phyloP scores from a whole-genome alignment of 2,113 vertebrate species.

The Phocoena sinus region DNA sequence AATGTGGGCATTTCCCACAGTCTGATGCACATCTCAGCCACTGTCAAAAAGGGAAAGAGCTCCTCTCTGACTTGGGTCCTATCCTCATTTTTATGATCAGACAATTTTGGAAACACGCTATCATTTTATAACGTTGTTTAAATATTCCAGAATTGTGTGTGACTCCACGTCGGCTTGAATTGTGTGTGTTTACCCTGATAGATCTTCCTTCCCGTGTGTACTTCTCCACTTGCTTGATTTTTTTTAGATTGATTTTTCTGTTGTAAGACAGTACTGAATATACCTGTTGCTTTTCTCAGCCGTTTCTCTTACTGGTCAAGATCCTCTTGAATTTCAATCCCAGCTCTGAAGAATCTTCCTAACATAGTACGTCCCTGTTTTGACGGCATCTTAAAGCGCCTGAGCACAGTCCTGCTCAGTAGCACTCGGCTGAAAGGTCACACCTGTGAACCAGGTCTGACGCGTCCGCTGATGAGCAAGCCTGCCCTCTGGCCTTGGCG shows the following conservation, averaged over 20 bases:
- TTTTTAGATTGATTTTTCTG: not conserved
- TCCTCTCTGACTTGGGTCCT: not conserved
- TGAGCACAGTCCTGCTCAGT: not conserved
- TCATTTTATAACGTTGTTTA: not conserved
- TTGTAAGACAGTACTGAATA: not conserved
- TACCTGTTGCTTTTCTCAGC: not conserved
- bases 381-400: not conserved
- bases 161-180: not conserved
- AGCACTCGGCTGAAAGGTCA: not conserved
- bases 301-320: not conserved
- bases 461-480: rapidly evolving
- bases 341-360: not conserved
- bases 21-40: rapidly evolving
- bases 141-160: not conserved
- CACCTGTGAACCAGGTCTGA: not conserved
- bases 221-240: not conserved
- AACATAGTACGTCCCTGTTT: rapidly evolving
- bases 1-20: not conserved
- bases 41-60: not conserved
- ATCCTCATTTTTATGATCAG: not conserved
- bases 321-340: not conserved
- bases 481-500: not conserved
- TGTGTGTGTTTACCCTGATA: not conserved
- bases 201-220: not conserved
- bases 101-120: not conserved